Percentiles rank a stretch among this genome's conserved stretches.
Conservation (phyloP, 2,888 invertebrate species). For the Octonoba sinensis region DNA sequence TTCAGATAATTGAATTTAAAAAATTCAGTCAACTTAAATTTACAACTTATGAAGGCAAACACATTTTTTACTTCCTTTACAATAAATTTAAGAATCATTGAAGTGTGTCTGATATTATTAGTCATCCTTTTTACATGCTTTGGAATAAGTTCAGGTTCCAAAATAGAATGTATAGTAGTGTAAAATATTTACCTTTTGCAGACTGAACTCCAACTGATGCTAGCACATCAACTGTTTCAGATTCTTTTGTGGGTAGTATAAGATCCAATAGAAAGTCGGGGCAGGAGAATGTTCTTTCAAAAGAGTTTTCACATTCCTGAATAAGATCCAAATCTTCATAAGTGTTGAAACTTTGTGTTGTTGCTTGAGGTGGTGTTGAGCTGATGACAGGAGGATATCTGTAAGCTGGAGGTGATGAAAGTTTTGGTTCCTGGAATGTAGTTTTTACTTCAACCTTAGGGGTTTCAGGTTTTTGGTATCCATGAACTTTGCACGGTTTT, state of each 20-base stretch:
- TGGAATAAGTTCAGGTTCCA: too few relatives aligned
- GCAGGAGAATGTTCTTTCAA: constrained; percentile 24
- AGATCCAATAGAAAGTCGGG: constrained; percentile 40
- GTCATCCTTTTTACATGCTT: too few relatives aligned
- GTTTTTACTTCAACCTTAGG: not conserved
- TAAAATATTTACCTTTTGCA: constrained; percentile 51
- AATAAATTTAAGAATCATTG: too few relatives aligned
- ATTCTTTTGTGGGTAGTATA: constrained; percentile 48
- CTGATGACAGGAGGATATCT: constrained; percentile 30
- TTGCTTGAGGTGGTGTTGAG: not conserved
- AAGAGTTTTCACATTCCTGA: not conserved
- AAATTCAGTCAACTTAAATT: too few relatives aligned
- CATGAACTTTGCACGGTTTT: constrained; percentile 37
- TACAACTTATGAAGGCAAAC: too few relatives aligned
- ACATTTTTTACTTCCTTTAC: too few relatives aligned
- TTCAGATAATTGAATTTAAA: too few relatives aligned
- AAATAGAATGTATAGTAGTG: not conserved
- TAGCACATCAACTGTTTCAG: constrained; percentile 46
- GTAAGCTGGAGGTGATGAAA: constrained; percentile 34
- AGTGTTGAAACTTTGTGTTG: not conserved
- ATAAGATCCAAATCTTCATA: too few relatives aligned
- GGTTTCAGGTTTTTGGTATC: not conserved
- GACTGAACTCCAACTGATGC: constrained; percentile 57
- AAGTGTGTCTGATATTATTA: too few relatives aligned
- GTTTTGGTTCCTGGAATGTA: not conserved